Conservation (phyloP, 1,140 invertebrate species). For the Cydia splendana region DNA sequence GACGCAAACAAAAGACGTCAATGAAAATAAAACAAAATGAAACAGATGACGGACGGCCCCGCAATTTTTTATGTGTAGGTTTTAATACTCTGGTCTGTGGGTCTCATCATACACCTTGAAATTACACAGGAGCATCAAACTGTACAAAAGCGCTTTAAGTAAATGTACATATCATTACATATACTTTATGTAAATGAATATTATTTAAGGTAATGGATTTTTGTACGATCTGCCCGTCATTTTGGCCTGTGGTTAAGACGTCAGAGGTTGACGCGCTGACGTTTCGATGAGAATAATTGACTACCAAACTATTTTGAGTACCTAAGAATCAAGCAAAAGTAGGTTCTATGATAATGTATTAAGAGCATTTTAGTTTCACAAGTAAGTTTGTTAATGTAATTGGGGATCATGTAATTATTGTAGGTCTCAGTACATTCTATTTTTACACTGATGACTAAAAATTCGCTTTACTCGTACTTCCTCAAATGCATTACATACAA, state of each 20-base stretch:
- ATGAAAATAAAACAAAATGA: background rate
- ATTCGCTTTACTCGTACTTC: background rate
- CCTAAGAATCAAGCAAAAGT: background rate
- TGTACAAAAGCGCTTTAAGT: background rate
- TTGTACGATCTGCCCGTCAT: background rate
- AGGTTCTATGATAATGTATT: background rate
- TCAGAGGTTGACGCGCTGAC: background rate
- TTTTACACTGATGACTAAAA: background rate
- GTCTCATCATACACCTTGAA: background rate
- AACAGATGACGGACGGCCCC: background rate
- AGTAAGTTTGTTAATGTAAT: background rate
- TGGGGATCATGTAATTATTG: background rate
- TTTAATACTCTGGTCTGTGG: background rate
- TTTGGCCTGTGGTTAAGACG: conserved; percentile 21
- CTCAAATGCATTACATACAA: background rate
- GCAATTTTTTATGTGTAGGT: background rate
- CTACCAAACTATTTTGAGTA: background rate
- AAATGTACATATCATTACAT: conserved; percentile 15
- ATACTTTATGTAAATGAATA: conserved; percentile 27
- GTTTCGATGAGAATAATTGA: background rate
- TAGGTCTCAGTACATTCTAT: background rate
- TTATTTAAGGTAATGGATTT: conserved; percentile 15
- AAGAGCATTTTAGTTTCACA: background rate
- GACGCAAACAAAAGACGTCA: background rate
- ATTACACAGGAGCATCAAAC: background rate